phyloP scores from a whole-genome alignment of 1,140 invertebrate species.

The Camponotus vicinus region DNA sequence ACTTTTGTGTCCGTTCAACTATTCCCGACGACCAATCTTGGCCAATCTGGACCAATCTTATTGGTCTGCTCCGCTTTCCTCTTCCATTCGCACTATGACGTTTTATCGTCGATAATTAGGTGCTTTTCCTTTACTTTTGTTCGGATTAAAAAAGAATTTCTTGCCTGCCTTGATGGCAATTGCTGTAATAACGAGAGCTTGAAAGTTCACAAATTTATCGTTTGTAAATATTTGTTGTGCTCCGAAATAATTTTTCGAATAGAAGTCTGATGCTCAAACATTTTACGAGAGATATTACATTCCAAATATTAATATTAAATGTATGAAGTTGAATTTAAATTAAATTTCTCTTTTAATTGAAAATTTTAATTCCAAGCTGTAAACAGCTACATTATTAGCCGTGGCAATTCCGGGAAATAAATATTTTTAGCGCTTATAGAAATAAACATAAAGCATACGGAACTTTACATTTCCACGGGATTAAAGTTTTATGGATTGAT shows the following conservation, averaged over 20 bases:
- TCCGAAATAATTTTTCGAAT: neutral
- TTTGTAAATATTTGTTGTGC: conserved; percentile 25
- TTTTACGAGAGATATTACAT: neutral
- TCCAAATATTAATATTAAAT: conserved; percentile 6
- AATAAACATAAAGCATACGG: neutral
- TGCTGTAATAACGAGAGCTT: conserved; percentile 5
- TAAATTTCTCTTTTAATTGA: conserved; percentile 3
- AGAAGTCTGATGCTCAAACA: neutral
- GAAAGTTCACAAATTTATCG: neutral
- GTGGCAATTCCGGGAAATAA: neutral
- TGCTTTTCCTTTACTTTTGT: neutral
- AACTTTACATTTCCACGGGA: neutral
- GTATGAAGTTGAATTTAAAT: neutral
- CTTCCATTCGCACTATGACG: conserved; percentile 5
- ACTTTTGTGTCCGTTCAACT: conserved; percentile 54
- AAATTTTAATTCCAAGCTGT: neutral
- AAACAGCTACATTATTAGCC: neutral
- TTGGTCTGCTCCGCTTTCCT: neutral
- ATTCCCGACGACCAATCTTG: conserved; percentile 41
- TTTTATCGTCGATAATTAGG: conserved; percentile 19
- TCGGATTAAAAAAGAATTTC: neutral
- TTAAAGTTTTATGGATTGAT: conserved; percentile 17
- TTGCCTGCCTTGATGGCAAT: neutral
- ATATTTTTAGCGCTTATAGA: neutral
- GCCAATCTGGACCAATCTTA: conserved; percentile 19